Base-by-base conservation (phyloP, 2,797 vertebrate species). In the Semaprochilodus insignis region DNA sequence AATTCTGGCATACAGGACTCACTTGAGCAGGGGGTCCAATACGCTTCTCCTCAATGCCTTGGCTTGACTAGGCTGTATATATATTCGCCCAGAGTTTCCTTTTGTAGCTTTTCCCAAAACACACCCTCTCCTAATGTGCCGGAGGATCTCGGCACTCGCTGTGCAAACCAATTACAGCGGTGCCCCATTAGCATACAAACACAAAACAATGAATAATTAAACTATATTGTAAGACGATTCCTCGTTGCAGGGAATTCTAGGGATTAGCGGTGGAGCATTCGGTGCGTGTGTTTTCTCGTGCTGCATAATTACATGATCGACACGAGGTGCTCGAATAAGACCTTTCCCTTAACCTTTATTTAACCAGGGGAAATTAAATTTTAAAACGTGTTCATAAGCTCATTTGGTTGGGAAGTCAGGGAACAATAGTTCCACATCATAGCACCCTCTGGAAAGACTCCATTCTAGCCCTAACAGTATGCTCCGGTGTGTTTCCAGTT, bases 151-250 rank as follows among this genome's bases (percentile, higher is more conserved):
- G 1, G 44, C 10, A 48, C 44, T 48, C 44, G 44, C 44, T 13
- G 4, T 21, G 31, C 36, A 19, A 34, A 34, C 65, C 65, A 66
- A 21, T 66, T 40, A 66, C 19, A 21, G 16, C 34, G 5, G 19
- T 17, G 6, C 6, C 62, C 62, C 65, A 66, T 66, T 66, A 66
- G 65, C 65, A 66, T 66, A 66, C 65, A 36, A 40, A 36, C 6
- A 15, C 65, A 66, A 66, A 66, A 40, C 65, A 66, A 66, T 36
- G 65, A 66, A 66, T 66, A 66, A 66, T 66, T 66, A 66, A 66
- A 40, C 0, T 11, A 19, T 7, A 40, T 34, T 17, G 31, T 66
- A 36, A 36, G 17, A 66, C 6, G 21, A 66, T 6, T 19, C 16
- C 65, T 40, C 1, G 31, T 65, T 19, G 15, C 27, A 7, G 62